phyloP scores from a whole-genome alignment of 2,797 vertebrate species.

The Nannoperca obscura region DNA sequence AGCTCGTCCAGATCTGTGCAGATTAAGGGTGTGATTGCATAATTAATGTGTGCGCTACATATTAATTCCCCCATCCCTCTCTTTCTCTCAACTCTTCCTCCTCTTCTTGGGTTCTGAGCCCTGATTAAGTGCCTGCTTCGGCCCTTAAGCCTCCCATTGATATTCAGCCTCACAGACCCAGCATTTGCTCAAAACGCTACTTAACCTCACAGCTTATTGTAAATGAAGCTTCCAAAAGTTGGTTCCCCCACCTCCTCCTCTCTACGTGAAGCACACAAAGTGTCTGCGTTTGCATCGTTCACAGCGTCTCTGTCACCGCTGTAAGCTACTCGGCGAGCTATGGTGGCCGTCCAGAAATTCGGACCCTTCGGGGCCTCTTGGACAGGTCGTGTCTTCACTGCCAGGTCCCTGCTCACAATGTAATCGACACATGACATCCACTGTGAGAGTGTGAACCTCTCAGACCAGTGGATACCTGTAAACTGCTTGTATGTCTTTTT shows the following conservation, averaged over 20 bases:
- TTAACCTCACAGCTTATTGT: constrained; percentile 87
- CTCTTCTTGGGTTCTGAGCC: constrained; percentile 84
- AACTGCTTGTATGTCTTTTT: background rate
- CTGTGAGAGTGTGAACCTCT: constrained; percentile 3
- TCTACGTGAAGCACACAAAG: constrained; percentile 65
- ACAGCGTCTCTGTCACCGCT: constrained; percentile 36
- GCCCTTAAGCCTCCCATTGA: constrained; percentile 87
- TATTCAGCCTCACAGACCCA: constrained; percentile 85
- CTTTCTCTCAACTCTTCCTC: constrained; percentile 80
- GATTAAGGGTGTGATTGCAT: constrained; percentile 97
- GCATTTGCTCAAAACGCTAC: constrained; percentile 87
- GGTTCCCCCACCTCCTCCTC: constrained; percentile 72
- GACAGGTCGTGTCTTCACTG: background rate
- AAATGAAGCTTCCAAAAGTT: constrained; percentile 86
- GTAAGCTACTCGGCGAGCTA: constrained; percentile 14
- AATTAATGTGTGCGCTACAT: constrained; percentile 94
- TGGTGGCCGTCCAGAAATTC: constrained; percentile 15
- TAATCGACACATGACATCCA: constrained; percentile 1
- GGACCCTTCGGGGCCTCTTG: background rate
- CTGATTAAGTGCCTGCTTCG: constrained; percentile 86
- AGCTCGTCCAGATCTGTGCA: constrained; percentile 96
- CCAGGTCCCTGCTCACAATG: background rate
- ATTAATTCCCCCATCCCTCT: constrained; percentile 87
- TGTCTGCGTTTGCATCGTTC: constrained; percentile 56
- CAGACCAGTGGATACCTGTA: background rate